Conservation (phyloP, 2,113 vertebrate genomes). For the Cynocephalus volans region DNA sequence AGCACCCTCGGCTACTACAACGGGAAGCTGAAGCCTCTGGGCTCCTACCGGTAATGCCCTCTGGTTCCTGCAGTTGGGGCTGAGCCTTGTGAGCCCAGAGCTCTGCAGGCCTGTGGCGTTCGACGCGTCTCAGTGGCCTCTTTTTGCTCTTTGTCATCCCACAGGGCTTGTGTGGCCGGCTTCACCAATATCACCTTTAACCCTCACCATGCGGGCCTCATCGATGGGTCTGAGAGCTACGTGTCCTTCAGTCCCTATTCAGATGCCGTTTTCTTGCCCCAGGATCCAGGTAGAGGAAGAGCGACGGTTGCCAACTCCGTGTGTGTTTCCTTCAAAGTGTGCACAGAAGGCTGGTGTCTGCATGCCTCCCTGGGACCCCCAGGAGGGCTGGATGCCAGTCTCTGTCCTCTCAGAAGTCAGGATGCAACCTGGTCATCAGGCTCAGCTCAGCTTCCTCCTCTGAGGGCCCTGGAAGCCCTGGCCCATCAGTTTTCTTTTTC, state of each 20-base stretch:
- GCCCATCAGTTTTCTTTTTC: too few relatives aligned
- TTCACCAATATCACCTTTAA: constrained; percentile 88
- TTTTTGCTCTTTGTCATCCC: not conserved
- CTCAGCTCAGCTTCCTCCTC: not conserved
- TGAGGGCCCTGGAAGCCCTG: accelerated
- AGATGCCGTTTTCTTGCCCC: constrained; percentile 78
- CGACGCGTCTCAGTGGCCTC: not conserved
- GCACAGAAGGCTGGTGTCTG: not conserved
- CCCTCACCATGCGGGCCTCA: not conserved
- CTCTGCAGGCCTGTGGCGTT: accelerated
- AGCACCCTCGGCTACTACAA: constrained; percentile 84
- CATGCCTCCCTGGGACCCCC: accelerated
- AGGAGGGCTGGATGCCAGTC: too few relatives aligned
- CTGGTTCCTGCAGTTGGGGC: not conserved
- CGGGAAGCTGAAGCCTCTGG: constrained; percentile 86
- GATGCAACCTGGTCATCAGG: not conserved
- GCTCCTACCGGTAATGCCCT: constrained; percentile 87
- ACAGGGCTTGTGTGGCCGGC: constrained; percentile 89
- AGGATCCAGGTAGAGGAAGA: constrained; percentile 89
- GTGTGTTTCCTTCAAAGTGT: not conserved
- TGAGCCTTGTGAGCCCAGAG: accelerated
- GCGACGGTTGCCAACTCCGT: accelerated
- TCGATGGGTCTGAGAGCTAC: constrained; percentile 83
- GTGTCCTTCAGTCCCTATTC: constrained; percentile 87
- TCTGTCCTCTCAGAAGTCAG: not conserved